Percentiles rank a stretch among this genome's conserved stretches.
phyloP scores from a whole-genome alignment of 2,888 invertebrate species.

The Xanthostigma xanthostigma region DNA sequence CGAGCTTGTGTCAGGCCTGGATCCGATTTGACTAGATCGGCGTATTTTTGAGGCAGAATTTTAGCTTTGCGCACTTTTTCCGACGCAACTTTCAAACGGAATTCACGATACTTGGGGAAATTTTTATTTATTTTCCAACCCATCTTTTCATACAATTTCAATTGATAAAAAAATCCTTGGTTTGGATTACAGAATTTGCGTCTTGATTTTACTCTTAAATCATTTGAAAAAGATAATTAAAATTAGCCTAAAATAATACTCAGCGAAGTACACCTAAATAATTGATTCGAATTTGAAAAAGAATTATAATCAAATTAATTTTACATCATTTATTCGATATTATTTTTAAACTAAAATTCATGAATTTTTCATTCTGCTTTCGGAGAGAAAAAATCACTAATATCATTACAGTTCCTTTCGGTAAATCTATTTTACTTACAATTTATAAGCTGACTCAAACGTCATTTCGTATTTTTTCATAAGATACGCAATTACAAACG shows the following conservation, averaged over 20 bases:
- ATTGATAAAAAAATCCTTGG: constrained; percentile 62
- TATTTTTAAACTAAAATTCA: background rate
- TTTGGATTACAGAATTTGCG: constrained; percentile 64
- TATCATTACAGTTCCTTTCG: background rate
- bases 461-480: constrained; percentile 73
- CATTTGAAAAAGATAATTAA: background rate
- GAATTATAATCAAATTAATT: too few relatives aligned
- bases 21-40: constrained; percentile 64
- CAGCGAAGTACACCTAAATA: too few relatives aligned
- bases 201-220: constrained; percentile 45
- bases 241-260: too few relatives aligned
- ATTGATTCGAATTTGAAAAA: too few relatives aligned
- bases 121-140: constrained; percentile 51
- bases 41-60: constrained; percentile 65
- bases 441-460: constrained; percentile 53
- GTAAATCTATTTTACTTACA: constrained; percentile 16
- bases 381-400: too few relatives aligned
- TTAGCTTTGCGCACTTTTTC: constrained; percentile 70
- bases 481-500: constrained; percentile 70
- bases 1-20: constrained; percentile 57
- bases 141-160: constrained; percentile 68
- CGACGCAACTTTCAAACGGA: constrained; percentile 62
- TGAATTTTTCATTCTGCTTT: constrained; percentile 8
- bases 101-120: constrained; percentile 56
- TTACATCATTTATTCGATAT: too few relatives aligned